Base-by-base conservation (phyloP, 64 coral and sea anemone species). In the Hydrozoanthus tunicans region DNA sequence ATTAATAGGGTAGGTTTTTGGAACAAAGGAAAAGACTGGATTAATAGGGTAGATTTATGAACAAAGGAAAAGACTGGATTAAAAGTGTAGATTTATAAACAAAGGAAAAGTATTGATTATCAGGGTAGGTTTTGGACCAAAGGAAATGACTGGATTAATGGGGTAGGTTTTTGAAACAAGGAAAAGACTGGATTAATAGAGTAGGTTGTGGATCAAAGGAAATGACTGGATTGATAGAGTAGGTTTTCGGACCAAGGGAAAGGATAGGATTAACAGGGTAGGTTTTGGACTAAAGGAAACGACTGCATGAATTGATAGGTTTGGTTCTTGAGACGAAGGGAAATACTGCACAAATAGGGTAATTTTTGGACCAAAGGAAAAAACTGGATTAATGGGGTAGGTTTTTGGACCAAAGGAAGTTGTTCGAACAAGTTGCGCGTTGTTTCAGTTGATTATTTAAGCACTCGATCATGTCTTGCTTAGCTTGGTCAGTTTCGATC, bases 301-400 rank as follows among this genome's bases (percentile, higher is more conserved):
- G 32, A 74, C 0, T 90, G 32, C 32, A 43, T 61, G 90, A 62
- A 86, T 92, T 43, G 53, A 89, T 70, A 85, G 90, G 83, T 86
- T 93, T 62, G 62, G 77, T 53, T 24, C 17, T 70, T 71, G 32
- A 17, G 11, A 15, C 1, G 10, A 56, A 15, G 27, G 7, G 67
- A 13, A 53, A 81, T 15, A 61, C 67, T 24, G 43, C 32, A 54
- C 69, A 0, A 84, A 78, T 12, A 12, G 4, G 13, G 10, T 51
- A 27, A 52, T 10, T 78, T 12, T 51, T 10, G 23, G 2, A 17
- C 5, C 7, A 4, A 80, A 9, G 51, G 11, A 26, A 7, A 15
- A 76, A 9, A 76, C 3, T 58, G 56, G 53, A 20, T 43, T 70
- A 81, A 81, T 8, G 26, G 6, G 6, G 10, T 25, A 81, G 23